Evolutionary conservation across 2,797 vertebrate species (phyloP).

Genomic region (Macropus fuliginosus): DNA sequence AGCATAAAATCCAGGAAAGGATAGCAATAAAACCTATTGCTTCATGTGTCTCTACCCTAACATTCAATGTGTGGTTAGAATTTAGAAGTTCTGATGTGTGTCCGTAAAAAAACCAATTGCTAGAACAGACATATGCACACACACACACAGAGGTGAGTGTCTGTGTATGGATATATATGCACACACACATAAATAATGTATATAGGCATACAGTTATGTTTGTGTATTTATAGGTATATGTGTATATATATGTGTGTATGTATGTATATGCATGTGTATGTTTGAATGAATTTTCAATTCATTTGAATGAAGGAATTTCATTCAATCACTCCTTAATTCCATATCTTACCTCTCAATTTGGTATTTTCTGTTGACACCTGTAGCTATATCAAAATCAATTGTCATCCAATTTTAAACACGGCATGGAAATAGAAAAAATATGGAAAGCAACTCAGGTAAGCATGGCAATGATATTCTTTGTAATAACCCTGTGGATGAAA

Average conservation of each 20-base stretch:
- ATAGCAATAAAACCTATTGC: background rate
- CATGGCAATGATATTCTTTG: background rate
- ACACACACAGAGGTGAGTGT: too few species aligned
- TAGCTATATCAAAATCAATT: conserved; percentile 74
- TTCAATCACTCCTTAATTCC: background rate
- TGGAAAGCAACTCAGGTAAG: conserved; percentile 62
- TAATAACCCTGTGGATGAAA: conserved; percentile 42
- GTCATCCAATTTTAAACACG: conserved; percentile 74
- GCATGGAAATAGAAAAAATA: conserved; percentile 34
- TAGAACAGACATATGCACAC: too few species aligned
- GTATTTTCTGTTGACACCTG: conserved; percentile 62
- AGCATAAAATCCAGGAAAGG: background rate
- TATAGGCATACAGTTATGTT: too few species aligned
- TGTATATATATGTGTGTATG: too few species aligned
- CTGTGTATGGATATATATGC: too few species aligned
- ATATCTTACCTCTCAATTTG: conserved; percentile 48
- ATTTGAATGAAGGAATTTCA: background rate
- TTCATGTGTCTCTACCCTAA: background rate
- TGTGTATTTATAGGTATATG: too few species aligned
- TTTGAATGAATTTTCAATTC: too few species aligned
- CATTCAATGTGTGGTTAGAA: background rate
- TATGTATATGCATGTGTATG: too few species aligned
- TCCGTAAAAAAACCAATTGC: background rate
- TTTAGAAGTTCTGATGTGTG: background rate
- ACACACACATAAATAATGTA: too few species aligned